Conservation (phyloP, 2,113 vertebrate species). For the Holacanthus passer region DNA sequence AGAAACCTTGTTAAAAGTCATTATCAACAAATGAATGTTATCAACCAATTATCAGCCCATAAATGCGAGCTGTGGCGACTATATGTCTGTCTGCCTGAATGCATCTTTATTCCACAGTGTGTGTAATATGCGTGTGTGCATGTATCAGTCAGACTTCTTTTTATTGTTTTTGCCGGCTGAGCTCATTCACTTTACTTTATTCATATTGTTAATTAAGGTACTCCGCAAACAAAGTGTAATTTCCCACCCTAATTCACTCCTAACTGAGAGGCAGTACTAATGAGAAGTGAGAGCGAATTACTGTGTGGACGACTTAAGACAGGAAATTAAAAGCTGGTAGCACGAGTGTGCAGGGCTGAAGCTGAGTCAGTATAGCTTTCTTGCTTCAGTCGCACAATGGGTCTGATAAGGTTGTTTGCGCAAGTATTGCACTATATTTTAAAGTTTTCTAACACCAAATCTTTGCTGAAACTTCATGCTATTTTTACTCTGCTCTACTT, state of each 20-base stretch:
- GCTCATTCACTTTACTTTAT: not conserved
- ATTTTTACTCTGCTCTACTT: constrained; percentile 9
- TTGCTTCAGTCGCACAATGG: not conserved
- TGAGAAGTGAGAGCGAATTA: constrained; percentile 28
- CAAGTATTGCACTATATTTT: not conserved
- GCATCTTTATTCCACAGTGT: not conserved
- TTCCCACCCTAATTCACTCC: constrained; percentile 30
- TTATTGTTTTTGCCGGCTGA: not conserved
- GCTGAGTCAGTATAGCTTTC: not conserved
- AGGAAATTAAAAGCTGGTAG: constrained; percentile 42
- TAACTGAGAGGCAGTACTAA: constrained; percentile 49
- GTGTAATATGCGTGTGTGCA: no score
- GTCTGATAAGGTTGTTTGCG: not conserved
- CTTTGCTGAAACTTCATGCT: not conserved
- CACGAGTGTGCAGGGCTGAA: constrained; percentile 11
- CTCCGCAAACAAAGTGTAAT: not conserved
- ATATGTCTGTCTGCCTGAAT: not conserved
- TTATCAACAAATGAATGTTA: not conserved
- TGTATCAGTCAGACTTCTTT: not conserved
- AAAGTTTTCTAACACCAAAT: not conserved
- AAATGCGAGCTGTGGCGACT: not conserved
- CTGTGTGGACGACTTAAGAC: constrained; percentile 11
- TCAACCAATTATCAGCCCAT: not conserved
- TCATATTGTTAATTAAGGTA: not conserved
- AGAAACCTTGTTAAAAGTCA: not conserved